Percentiles rank a stretch among this genome's conserved stretches.
These are phyloP conservation scores for Megaleporinus macrocephalus DNA, from an alignment of 2,113 vertebrate species.

Conservation along the genomic window DNA sequence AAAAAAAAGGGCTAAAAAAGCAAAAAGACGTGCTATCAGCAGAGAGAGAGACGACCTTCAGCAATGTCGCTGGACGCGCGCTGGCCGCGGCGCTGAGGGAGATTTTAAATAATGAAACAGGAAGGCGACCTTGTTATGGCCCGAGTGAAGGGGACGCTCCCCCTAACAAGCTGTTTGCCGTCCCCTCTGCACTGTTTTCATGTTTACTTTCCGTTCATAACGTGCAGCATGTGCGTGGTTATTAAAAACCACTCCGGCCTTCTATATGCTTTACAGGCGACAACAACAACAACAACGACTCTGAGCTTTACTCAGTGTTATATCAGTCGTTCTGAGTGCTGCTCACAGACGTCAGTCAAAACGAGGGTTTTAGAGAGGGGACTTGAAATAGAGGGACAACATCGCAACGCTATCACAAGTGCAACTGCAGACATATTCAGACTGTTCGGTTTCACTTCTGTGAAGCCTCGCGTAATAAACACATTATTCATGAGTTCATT, in stretches of 20 bases:
- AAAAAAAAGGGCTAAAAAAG: neutral
- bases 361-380: conserved; percentile 8
- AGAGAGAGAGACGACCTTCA: conserved; percentile 15
- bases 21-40: too few species aligned
- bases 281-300: conserved; percentile 8
- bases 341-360: conserved; percentile 36
- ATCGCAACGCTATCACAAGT: neutral
- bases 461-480: neutral
- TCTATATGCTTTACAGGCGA: neutral
- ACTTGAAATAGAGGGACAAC: conserved; percentile 12
- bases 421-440: conserved; percentile 19
- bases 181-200: neutral
- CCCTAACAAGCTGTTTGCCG: conserved; percentile 29
- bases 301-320: neutral
- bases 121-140: conserved; percentile 10
- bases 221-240: neutral
- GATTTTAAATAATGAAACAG: conserved; percentile 36
- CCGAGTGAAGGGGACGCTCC: neutral
- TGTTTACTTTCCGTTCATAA: neutral
- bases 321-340: conserved; percentile 23
- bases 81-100: neutral
- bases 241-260: conserved; percentile 10
- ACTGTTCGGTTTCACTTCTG: neutral
- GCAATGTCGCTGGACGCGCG: neutral
- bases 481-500: neutral